These are phyloP conservation scores for Gari tellinella DNA, from an alignment of 2,888 invertebrate species.

Conservation along the genomic window DNA sequence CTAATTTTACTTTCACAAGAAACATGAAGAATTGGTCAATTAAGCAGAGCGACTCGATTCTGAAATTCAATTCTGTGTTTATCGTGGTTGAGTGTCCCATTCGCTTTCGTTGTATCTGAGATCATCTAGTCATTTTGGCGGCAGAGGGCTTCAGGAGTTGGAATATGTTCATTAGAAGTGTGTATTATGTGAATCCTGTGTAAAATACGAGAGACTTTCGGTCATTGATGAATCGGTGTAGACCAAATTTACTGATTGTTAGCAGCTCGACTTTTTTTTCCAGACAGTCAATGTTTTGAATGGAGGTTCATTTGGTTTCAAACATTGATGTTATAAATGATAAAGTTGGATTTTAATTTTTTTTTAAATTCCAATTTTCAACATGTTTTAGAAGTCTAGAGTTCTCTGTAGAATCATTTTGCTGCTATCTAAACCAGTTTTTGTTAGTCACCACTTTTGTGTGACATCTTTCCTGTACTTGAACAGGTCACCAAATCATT, in stretches of 20 bases:
- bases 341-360: too few species aligned
- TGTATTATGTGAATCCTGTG: slow-evolving; percentile 16
- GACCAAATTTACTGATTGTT: slow-evolving; percentile 8
- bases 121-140: slow-evolving; percentile 21
- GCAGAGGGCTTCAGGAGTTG: slow-evolving; percentile 8
- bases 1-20: slow-evolving; percentile 8
- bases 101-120: slow-evolving; percentile 10
- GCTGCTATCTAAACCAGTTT: too few species aligned
- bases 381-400: too few species aligned
- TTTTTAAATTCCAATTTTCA: too few species aligned
- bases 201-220: slow-evolving; percentile 6
- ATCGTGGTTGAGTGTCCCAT: not conserved
- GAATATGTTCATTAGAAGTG: slow-evolving; percentile 13
- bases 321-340: too few species aligned
- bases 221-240: slow-evolving; percentile 13
- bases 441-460: too few species aligned
- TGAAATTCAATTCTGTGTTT: slow-evolving; percentile 15
- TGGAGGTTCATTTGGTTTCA: too few species aligned
- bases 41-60: not conserved
- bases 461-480: too few species aligned
- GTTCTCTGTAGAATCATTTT: too few species aligned
- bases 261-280: slow-evolving; percentile 9
- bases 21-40: slow-evolving; percentile 28
- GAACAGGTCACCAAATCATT: too few species aligned
- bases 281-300: slow-evolving; percentile 15